Percentiles rank a stretch among this genome's conserved stretches.
Conservation (phyloP, 2,888 invertebrate species). For the Empis stercorea region DNA sequence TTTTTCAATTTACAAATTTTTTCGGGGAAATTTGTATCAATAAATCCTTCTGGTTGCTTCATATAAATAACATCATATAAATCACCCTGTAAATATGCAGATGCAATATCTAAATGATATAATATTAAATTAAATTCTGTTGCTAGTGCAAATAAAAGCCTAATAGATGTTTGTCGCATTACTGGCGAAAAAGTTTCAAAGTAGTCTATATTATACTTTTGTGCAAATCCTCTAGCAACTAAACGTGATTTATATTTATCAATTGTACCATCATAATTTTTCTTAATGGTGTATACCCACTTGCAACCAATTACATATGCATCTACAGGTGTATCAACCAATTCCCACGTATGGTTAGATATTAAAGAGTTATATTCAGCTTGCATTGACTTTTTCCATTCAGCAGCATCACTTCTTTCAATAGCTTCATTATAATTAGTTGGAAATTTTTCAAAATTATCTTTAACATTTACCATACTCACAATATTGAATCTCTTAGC, state of each 20-base stretch:
- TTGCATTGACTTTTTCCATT: slow-evolving; percentile 9
- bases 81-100: neutral
- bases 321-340: slow-evolving; percentile 8
- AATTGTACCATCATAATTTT: slow-evolving; percentile 4
- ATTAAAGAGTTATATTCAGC: slow-evolving; percentile 9
- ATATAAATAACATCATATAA: neutral
- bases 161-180: slow-evolving; percentile 13
- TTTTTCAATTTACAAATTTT: slow-evolving; percentile 12
- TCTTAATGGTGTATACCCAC: slow-evolving; percentile 1
- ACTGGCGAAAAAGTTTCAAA: slow-evolving; percentile 18
- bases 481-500: neutral
- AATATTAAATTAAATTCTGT: neutral
- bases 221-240: slow-evolving; percentile 13
- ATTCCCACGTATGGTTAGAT: slow-evolving; percentile 13
- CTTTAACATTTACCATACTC: too few relatives aligned
- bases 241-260: slow-evolving; percentile 12
- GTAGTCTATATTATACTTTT: slow-evolving; percentile 17
- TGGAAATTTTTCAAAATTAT: neutral
- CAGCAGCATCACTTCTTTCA: neutral
- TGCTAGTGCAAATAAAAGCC: slow-evolving; percentile 8
- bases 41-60: neutral
- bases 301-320: neutral
- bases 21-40: neutral
- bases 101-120: too few relatives aligned
- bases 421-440: neutral